Evolutionary conservation across 2,113 vertebrate species (phyloP), one percentile per base, ranked within the genome.

Genomic region (Tamias sibiricus): DNA sequence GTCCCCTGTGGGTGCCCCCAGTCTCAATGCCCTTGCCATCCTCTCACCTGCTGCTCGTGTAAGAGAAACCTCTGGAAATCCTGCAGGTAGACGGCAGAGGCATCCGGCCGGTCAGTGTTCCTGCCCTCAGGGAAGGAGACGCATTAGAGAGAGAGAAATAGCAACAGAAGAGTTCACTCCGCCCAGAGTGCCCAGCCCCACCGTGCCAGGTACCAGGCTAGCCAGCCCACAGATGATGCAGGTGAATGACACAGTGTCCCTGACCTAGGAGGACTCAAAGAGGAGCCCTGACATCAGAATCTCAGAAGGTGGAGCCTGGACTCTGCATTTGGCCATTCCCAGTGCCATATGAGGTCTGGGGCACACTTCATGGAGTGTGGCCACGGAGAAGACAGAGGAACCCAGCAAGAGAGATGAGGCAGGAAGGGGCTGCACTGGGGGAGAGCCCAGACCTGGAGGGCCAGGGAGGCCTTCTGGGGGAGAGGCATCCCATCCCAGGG

Each of bases 41-140:
- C 96, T 97, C 98, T 97, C 88, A 99, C 99, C 99, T 99, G 98
- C 97, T 99, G 99, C 49, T 99, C 98, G 1, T 99, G 99, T 84
- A 99, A 57, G 74, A 99, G 99, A 97, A 99, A 99, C 71, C 99
- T 98, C 97, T 99, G 99, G 95, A 99, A 99, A 98, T 99, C 99
- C 19, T 99, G 99, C 75, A 99, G 98, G 92, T 99, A 98, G 75
- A 99, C 98, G 0, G 98, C 99, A 0, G 99, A 99, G 62, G 99
- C 99, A 3, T 99, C 99, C 0, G 99, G 98, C 90, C 99, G 99
- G 97, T 99, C 99, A 32, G 99, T 99, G 98, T 99, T 99, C 92
- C 99, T 99, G 89, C 11, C 66, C 92, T 85, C 96, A 32, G 42
- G 96, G n/a, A 95, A n/a, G 94, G 88, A 54, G 10, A 49, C 30